Base-by-base conservation (phyloP, 2,113 vertebrate species). In the Hemicordylus capensis region DNA sequence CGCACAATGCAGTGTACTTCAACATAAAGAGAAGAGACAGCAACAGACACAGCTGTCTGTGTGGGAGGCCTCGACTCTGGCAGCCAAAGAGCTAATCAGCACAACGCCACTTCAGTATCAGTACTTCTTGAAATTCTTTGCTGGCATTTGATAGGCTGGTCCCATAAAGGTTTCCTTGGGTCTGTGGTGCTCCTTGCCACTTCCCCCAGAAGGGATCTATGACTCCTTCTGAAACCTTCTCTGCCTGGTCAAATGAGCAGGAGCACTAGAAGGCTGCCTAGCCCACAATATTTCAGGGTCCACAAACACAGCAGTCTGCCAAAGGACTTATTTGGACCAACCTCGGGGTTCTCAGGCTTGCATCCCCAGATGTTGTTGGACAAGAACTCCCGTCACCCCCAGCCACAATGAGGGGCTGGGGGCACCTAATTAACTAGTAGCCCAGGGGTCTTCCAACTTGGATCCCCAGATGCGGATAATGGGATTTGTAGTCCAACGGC, bases 41-140 rank as follows among this genome's bases (percentile, higher is more conserved):
- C 19, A 54, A n/a, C 22, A 28, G 72, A 26, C 64, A 72, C 54
- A 85, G 76, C 54, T 83, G n/a, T 56, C 80, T 88, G 89, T 76
- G 89, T 90, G 86, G 89, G 89, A 73, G 89, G 74, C 76, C 51
- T 66, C 83, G 31, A 48, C 77, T 77, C 56, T 90, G 80, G 81
- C 86, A 85, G 56, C 3, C 15, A 78, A 61, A 59, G 9, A 61
- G 56, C 76, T 42, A 14, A 59, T 39, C 76, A 59, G 76, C 37
- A 17, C 9, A 34, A 90, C 72, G 84, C 56, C 48, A n/a, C 77
- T 79, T 77, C 46, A 34, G 51, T 10, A n/a, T 17, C 31, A 34
- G 34, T 24, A 31, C 44, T 63, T 61, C 67, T 79, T 17, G 51
- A 8, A 12, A 22, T 59, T 74, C 63, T 83, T 86, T 34, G 56